These are phyloP conservation scores for Lithophane semibrunnea DNA, from an alignment of 2,888 invertebrate genomes.

Conservation along the genomic window DNA sequence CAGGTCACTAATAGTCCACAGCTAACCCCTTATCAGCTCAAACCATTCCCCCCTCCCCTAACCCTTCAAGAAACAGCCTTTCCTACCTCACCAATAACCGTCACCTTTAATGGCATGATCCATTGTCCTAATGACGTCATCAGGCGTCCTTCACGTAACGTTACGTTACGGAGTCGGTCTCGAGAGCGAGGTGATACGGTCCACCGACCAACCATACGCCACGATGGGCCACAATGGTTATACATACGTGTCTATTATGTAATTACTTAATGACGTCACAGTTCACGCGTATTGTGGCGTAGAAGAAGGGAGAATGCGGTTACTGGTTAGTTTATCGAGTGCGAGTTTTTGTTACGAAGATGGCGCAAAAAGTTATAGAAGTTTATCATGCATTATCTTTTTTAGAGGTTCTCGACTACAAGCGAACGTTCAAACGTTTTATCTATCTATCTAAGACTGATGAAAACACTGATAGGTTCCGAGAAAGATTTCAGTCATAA, in stretches of 20 bases:
- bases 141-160: conserved; percentile 39
- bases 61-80: conserved; percentile 30
- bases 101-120: conserved; percentile 45
- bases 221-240: conserved; percentile 42
- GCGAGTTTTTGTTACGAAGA: conserved; percentile 5
- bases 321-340: conserved; percentile 42
- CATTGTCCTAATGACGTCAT: conserved; percentile 65
- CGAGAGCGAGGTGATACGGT: conserved; percentile 77
- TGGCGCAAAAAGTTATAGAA: neutral
- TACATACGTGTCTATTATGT: conserved; percentile 52
- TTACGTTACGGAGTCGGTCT: conserved; percentile 58
- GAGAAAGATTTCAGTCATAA: neutral
- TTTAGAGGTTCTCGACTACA: neutral
- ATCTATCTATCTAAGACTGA: neutral
- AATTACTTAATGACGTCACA: conserved; percentile 57
- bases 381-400: neutral
- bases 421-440: no score
- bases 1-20: neutral
- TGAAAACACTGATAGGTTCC: neutral
- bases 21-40: conserved; percentile 29
- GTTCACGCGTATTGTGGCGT: conserved; percentile 39
- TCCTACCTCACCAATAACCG: conserved; percentile 46
- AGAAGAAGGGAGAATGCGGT: conserved; percentile 20
- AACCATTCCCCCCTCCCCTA: neutral
- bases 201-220: conserved; percentile 72